Evolutionary conservation across 2,797 vertebrate genomes (phyloP).

Genomic region (Darevskia mixta): DNA sequence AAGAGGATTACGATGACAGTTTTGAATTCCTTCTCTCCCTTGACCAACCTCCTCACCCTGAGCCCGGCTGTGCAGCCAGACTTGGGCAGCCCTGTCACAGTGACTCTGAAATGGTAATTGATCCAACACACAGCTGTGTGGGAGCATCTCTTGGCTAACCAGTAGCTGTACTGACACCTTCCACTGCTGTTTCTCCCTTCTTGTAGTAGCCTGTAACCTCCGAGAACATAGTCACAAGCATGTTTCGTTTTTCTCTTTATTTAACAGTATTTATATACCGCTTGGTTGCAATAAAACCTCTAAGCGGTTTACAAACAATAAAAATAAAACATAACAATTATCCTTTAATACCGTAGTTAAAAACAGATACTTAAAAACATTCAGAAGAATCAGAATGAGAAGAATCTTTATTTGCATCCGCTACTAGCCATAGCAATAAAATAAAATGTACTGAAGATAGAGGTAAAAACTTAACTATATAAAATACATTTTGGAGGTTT

Average conservation of each 20-base stretch:
- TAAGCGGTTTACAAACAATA: no score
- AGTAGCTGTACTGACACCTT: slow-evolving; percentile 79
- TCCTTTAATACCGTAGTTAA: no score
- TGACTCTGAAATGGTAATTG: slow-evolving; percentile 99
- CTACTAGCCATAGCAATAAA: no score
- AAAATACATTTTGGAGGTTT: no score
- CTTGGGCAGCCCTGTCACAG: slow-evolving; percentile 93
- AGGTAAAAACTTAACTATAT: no score
- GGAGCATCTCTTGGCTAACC: slow-evolving; percentile 83
- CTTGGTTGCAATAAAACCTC: no score
- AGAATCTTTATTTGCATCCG: no score
- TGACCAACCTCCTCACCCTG: slow-evolving; percentile 87
- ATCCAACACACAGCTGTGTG: slow-evolving; percentile 68
- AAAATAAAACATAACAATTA: no score
- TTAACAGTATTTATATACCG: no score
- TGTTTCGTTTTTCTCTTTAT: background rate
- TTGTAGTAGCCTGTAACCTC: slow-evolving; percentile 64
- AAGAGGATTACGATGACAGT: slow-evolving; percentile 90
- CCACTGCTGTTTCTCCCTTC: slow-evolving; percentile 73
- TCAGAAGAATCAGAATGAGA: no score
- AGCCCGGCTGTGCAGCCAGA: slow-evolving; percentile 82
- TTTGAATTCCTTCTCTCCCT: slow-evolving; percentile 86
- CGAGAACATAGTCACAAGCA: slow-evolving; percentile 55
- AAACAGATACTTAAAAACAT: no score
- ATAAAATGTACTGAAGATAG: no score